phyloP scores from a whole-genome alignment of 37 sponge, comb jelly and placozoan species.

The Tethya wilhelma region DNA sequence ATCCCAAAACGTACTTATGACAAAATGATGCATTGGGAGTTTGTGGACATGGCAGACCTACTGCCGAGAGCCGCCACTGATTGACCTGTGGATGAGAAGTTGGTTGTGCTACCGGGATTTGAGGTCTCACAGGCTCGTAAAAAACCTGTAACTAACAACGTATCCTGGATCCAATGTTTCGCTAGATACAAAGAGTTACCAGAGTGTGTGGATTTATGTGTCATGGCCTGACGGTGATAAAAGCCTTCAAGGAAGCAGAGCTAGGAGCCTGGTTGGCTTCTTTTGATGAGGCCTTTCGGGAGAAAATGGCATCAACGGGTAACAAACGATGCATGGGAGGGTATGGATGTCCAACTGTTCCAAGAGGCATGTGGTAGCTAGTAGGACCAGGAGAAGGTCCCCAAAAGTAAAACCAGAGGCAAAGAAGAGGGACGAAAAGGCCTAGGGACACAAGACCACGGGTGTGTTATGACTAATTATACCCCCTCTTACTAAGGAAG shows the following conservation, averaged over 20 bases:
- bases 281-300: constrained; percentile 8
- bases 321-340: background rate
- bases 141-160: background rate
- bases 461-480: no score
- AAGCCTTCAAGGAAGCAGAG: constrained; percentile 6
- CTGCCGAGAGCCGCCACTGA: background rate
- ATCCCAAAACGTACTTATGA: background rate
- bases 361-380: background rate
- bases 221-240: background rate
- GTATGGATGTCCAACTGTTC: background rate
- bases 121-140: constrained; percentile 1
- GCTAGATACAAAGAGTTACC: background rate
- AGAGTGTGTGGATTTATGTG: constrained; percentile 5
- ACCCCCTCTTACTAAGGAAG: no score
- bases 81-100: background rate
- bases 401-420: no score
- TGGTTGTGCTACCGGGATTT: constrained; percentile 6
- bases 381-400: background rate
- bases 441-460: no score
- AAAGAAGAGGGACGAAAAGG: no score
- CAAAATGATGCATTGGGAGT: constrained; percentile 8
- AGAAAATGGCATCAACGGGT: constrained; percentile 18
- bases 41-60: constrained; percentile 10
- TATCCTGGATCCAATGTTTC: constrained; percentile 1
- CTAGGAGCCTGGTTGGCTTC: background rate